A percentile compares a stretch with the other conserved stretches of the same genome.
These are phyloP conservation scores for Bombus consobrinus DNA, from an alignment of 1,140 invertebrate genomes.

Conservation along the genomic window DNA sequence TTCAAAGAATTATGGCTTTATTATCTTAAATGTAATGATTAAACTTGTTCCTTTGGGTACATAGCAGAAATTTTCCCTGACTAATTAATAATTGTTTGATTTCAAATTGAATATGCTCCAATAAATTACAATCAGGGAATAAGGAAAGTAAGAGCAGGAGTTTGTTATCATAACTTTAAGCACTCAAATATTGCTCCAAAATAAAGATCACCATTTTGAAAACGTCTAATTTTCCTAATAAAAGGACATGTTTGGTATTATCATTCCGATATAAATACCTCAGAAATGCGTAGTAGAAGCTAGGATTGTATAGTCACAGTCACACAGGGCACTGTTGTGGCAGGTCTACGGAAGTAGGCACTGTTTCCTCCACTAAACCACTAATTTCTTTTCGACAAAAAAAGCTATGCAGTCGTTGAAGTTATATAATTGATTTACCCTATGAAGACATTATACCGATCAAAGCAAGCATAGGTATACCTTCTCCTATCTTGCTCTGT, in stretches of 20 bases:
- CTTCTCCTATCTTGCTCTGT: conserved; percentile 81
- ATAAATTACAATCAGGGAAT: conserved; percentile 51
- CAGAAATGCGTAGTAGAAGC: conserved; percentile 82
- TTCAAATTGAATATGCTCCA: conserved; percentile 38
- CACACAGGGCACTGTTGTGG: conserved; percentile 82
- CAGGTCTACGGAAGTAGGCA: conserved; percentile 82
- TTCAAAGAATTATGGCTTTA: neutral
- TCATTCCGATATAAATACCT: conserved; percentile 84
- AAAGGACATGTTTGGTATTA: conserved; percentile 79
- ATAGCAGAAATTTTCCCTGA: conserved; percentile 27
- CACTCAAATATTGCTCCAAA: conserved; percentile 49
- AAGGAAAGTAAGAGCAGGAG: conserved; percentile 56
- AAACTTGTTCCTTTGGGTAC: conserved; percentile 19
- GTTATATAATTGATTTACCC: conserved; percentile 70
- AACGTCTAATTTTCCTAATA: conserved; percentile 66
- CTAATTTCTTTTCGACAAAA: conserved; percentile 79
- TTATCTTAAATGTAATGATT: conserved; percentile 12
- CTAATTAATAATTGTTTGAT: conserved; percentile 9
- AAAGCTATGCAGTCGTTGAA: conserved; percentile 77
- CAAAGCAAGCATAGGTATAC: conserved; percentile 82
- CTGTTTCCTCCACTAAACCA: conserved; percentile 81
- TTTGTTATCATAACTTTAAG: conserved; percentile 57
- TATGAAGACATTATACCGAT: conserved; percentile 73
- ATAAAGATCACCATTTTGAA: conserved; percentile 55
- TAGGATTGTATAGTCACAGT: conserved; percentile 83